These are phyloP conservation scores for Drosophila sordidula DNA, from an alignment of 2,888 invertebrate species.

Conservation along the genomic window DNA sequence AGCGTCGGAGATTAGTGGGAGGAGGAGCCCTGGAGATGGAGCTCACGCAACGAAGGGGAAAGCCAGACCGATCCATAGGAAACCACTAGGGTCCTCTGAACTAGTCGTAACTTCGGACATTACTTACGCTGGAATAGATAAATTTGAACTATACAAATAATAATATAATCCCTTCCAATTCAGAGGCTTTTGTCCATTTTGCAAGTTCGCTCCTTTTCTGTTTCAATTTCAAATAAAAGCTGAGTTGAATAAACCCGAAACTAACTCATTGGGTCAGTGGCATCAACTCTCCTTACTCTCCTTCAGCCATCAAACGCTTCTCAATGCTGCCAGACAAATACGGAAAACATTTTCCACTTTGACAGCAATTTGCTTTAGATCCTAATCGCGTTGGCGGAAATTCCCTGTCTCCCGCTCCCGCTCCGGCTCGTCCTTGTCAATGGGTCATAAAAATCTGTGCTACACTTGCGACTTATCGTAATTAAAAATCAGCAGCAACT, in stretches of 20 bases:
- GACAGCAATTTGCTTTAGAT: constrained; percentile 72
- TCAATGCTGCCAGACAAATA: constrained; percentile 59
- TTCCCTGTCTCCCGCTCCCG: constrained; percentile 18
- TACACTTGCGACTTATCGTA: constrained; percentile 62
- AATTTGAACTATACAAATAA: no score
- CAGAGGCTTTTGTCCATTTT: background rate
- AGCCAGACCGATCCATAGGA: constrained; percentile 39
- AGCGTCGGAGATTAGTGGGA: constrained; percentile 20
- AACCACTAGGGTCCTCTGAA: constrained; percentile 4
- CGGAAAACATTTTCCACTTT: constrained; percentile 67
- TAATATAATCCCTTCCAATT: background rate
- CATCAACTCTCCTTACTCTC: constrained; percentile 35
- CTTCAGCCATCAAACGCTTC: constrained; percentile 44
- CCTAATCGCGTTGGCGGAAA: constrained; percentile 67
- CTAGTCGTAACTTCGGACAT: constrained; percentile 22
- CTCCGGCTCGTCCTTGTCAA: constrained; percentile 34
- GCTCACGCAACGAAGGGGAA: constrained; percentile 40
- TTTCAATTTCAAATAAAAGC: constrained; percentile 8
- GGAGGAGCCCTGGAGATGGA: constrained; percentile 18
- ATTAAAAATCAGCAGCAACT: constrained; percentile 69
- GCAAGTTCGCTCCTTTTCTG: background rate
- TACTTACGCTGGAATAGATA: no score
- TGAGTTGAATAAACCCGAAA: constrained; percentile 57
- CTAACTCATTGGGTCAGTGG: constrained; percentile 77
- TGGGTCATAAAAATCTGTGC: constrained; percentile 50